A percentile compares a stretch with the other conserved stretches of the same genome.
These are phyloP conservation scores for Varecia variegata DNA, from an alignment of 2,797 vertebrate genomes.

Conservation along the genomic window DNA sequence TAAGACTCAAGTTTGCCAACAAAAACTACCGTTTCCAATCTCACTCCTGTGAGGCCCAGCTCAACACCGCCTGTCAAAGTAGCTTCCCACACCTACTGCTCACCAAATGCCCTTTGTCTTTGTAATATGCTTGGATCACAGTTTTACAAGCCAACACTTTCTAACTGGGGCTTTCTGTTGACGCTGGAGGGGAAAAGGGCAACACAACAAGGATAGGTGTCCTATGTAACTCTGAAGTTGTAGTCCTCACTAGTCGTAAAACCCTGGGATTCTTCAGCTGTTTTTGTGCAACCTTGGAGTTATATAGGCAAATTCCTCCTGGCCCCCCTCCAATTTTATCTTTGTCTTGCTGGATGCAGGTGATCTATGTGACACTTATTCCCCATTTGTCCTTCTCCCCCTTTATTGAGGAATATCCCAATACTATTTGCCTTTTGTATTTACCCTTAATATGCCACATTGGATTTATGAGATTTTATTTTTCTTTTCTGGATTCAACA, in stretches of 20 bases:
- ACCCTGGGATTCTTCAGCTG: neutral
- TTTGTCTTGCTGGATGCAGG: neutral
- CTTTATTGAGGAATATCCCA: neutral
- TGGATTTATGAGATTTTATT: neutral
- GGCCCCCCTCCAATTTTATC: neutral
- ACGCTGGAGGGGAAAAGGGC: neutral
- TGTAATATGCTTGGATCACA: neutral
- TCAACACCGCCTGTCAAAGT: neutral
- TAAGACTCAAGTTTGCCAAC: slow-evolving; percentile 22
- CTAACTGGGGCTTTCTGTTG: neutral
- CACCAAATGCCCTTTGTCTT: neutral
- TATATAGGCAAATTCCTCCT: neutral
- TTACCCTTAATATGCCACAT: neutral
- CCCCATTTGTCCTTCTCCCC: neutral
- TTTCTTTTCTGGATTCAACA: neutral
- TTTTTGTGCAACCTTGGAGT: neutral
- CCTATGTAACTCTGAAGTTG: neutral
- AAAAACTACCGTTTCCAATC: neutral
- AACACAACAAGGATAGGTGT: fast-evolving
- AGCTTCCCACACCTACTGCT: neutral
- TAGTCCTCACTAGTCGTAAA: neutral
- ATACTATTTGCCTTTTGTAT: neutral
- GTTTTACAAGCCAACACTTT: slow-evolving; percentile 38
- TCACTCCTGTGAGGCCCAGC: fast-evolving
- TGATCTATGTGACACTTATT: neutral